phyloP scores from a whole-genome alignment of 2,113 vertebrate species.

The Corythornis cristatus region DNA sequence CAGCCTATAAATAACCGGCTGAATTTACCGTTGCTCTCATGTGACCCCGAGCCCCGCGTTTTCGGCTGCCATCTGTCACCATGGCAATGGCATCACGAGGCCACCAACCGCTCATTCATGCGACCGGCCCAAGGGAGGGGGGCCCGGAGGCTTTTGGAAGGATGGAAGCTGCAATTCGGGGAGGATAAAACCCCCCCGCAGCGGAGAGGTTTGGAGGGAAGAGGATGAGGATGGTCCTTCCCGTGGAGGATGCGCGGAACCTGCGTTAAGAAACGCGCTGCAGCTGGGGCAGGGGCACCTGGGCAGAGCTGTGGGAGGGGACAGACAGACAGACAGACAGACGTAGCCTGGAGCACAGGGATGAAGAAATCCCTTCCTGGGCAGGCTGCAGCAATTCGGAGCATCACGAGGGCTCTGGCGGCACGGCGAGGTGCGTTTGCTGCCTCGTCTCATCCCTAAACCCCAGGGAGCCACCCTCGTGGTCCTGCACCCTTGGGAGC shows the following conservation, averaged over 20 bases:
- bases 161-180: not conserved
- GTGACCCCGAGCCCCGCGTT: conserved; percentile 77
- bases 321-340: not conserved
- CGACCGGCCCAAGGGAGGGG: not conserved
- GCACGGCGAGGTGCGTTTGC: fast-evolving
- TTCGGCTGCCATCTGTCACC: conserved; percentile 75
- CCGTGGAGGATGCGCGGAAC: not conserved
- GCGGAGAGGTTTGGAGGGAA: not conserved
- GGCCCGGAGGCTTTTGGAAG: not conserved
- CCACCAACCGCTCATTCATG: conserved; percentile 72
- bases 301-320: not conserved
- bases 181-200: not conserved
- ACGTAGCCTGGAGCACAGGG: not conserved
- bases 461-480: not conserved
- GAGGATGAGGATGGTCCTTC: not conserved
- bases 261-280: fast-evolving
- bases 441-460: no score
- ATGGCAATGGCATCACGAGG: conserved; percentile 74
- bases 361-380: not conserved
- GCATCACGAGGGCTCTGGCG: not conserved
- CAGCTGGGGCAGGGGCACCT: not conserved
- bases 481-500: not conserved
- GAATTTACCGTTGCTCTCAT: conserved; percentile 76
- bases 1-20: conserved; percentile 80
- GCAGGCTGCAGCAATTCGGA: fast-evolving